Conservation (phyloP, 2,113 vertebrate genomes). For the Corydoras sp. region DNA sequence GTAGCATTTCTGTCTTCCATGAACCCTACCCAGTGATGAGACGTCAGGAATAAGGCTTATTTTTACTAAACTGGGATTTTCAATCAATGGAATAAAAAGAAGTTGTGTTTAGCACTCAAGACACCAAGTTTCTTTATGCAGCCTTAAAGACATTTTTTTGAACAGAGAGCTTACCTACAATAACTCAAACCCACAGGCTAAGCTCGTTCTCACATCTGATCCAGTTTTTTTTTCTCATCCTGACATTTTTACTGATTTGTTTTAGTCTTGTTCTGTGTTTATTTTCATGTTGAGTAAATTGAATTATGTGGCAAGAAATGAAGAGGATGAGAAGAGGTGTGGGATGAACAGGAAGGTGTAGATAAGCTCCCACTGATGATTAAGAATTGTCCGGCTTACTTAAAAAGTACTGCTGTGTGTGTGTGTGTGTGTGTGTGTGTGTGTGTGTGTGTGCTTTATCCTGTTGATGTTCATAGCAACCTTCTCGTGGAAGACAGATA, state of each 20-base stretch:
- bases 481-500: no score
- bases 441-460: not conserved
- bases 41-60: no score
- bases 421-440: slow-evolving; percentile 2
- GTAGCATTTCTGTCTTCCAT: slow-evolving; percentile 7
- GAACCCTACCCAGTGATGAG: not conserved
- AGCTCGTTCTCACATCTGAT: not conserved
- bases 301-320: slow-evolving; percentile 27
- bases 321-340: slow-evolving; percentile 32
- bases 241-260: not conserved
- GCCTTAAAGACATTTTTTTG: no score
- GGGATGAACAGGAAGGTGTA: slow-evolving; percentile 28
- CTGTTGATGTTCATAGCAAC: no score
- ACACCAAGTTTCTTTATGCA: no score
- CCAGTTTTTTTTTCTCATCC: not conserved
- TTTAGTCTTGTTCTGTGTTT: slow-evolving; percentile 24
- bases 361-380: slow-evolving; percentile 26
- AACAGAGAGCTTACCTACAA: no score
- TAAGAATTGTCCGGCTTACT: slow-evolving; percentile 17
- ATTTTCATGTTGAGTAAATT: slow-evolving; percentile 4
- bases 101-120: not conserved
- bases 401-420: not conserved
- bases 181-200: no score
- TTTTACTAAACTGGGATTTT: slow-evolving; percentile 1
- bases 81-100: slow-evolving; percentile 4